phyloP scores from a whole-genome alignment of 2,888 invertebrate genomes.

The Ophraella communa region DNA sequence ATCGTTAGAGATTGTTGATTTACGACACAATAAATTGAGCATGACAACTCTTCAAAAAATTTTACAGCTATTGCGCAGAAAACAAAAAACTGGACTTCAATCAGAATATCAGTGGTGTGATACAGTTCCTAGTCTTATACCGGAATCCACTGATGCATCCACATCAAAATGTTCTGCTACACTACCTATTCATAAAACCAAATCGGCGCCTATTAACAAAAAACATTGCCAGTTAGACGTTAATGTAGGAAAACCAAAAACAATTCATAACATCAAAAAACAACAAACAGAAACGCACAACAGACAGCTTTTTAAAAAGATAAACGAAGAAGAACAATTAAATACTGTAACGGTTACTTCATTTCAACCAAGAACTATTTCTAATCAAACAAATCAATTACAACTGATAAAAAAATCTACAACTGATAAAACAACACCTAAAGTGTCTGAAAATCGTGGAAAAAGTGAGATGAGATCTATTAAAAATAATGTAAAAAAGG shows the following conservation, averaged over 20 bases:
- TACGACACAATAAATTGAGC: constrained; percentile 66
- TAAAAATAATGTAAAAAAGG: constrained; percentile 28
- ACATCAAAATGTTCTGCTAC: constrained; percentile 41
- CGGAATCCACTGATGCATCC: constrained; percentile 43
- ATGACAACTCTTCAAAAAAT: constrained; percentile 51
- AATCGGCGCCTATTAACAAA: constrained; percentile 49
- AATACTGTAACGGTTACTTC: too few species aligned
- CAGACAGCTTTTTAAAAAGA: too few species aligned
- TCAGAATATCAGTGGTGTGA: constrained; percentile 56
- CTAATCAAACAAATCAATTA: too few species aligned
- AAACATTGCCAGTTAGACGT: background rate
- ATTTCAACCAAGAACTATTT: too few species aligned
- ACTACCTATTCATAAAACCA: constrained; percentile 44
- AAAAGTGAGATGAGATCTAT: constrained; percentile 40
- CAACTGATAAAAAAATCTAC: too few species aligned
- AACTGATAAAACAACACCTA: too few species aligned
- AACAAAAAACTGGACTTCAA: constrained; percentile 48
- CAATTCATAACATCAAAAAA: constrained; percentile 37
- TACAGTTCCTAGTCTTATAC: constrained; percentile 45
- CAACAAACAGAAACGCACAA: too few species aligned
- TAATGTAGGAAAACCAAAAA: constrained; percentile 40
- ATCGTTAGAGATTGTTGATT: constrained; percentile 72
- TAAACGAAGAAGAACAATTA: too few species aligned
- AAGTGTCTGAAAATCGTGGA: too few species aligned
- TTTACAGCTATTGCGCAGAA: constrained; percentile 51